Conservation (phyloP, 2,113 vertebrate genomes). For the Vanacampus margaritifer region DNA sequence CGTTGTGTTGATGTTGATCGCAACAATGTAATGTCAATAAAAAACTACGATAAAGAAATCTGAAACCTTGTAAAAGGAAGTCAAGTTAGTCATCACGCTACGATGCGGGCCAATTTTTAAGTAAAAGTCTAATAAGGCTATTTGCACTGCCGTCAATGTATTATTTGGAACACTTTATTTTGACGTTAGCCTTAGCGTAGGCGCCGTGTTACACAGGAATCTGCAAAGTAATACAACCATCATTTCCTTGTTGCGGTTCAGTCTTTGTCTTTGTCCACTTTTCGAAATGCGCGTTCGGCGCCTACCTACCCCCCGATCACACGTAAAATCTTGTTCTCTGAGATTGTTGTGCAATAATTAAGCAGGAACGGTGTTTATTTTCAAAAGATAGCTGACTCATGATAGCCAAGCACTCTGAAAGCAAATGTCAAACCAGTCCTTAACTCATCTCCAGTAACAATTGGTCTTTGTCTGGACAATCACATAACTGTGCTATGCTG, state of each 20-base stretch:
- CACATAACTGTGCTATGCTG: background rate
- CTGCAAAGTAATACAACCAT: background rate
- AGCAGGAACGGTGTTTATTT: background rate
- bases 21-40: no score
- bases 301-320: background rate
- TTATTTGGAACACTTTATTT: no score
- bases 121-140: no score
- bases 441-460: background rate
- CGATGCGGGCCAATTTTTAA: no score
- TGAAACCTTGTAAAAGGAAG: no score
- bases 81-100: no score
- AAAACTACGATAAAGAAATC: no score
- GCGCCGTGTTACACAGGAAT: background rate
- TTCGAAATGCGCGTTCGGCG: background rate
- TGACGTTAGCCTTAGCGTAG: no score
- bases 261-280: background rate
- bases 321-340: background rate
- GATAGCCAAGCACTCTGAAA: background rate
- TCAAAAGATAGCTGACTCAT: background rate
- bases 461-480: background rate
- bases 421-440: background rate
- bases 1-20: no score
- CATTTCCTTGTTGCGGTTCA: background rate
- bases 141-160: no score
- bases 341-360: background rate